Evolutionary conservation across 2,888 invertebrate species (phyloP).

Genomic region (Drosophila imparisetae): DNA sequence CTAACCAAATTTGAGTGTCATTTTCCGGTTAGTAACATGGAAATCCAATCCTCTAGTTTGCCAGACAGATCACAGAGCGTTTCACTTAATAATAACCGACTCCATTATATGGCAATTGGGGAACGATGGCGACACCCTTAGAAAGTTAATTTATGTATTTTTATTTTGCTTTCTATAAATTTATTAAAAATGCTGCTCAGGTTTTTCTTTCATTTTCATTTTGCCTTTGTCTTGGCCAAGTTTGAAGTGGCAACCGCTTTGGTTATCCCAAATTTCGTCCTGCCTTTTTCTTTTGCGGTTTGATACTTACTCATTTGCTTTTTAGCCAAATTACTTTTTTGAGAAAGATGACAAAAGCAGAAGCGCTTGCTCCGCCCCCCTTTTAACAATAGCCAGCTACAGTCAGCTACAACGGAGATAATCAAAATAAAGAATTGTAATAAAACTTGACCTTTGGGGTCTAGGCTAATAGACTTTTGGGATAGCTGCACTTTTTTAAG

Average conservation of each 20-base stretch:
- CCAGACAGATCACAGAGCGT: conserved; percentile 65
- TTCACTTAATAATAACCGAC: conserved; percentile 68
- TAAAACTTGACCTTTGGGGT: conserved; percentile 27
- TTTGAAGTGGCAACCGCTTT: conserved; percentile 42
- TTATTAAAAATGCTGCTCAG: conserved; percentile 37
- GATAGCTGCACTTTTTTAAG: conserved; percentile 33
- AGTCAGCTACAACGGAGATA: conserved; percentile 5
- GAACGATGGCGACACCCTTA: not conserved
- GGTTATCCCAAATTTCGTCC: conserved; percentile 20
- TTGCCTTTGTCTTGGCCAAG: conserved; percentile 36
- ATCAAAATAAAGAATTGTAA: conserved; percentile 31
- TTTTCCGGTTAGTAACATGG: not conserved
- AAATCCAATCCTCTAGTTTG: conserved; percentile 42
- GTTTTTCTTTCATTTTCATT: conserved; percentile 8
- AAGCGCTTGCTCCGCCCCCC: conserved; percentile 6
- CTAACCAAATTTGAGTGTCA: not conserved
- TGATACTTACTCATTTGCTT: conserved; percentile 75
- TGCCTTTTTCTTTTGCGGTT: conserved; percentile 28
- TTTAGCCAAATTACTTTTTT: conserved; percentile 70
- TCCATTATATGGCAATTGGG: conserved; percentile 72
- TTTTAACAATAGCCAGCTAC: conserved; percentile 10
- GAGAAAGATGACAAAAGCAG: conserved; percentile 56
- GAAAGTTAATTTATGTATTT: conserved; percentile 53
- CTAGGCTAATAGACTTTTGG: conserved; percentile 48
- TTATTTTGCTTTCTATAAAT: conserved; percentile 20